A percentile compares a stretch with the other conserved stretches of the same genome.
These are phyloP conservation scores for Martes martes DNA, from an alignment of 2,113 vertebrate species.

Conservation along the genomic window DNA sequence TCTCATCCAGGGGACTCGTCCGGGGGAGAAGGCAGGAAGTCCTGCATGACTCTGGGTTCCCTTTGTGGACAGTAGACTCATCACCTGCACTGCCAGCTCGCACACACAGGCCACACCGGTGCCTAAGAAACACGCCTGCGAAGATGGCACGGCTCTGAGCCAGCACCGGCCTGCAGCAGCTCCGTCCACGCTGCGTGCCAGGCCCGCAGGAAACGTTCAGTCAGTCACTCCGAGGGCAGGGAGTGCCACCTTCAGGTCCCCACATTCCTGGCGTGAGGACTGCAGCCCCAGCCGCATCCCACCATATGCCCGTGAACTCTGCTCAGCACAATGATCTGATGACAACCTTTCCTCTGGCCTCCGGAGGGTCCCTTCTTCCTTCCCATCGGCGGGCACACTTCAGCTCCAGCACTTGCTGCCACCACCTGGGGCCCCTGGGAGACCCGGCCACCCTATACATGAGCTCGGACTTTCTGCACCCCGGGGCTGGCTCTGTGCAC, in stretches of 20 bases:
- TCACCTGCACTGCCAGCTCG: no score
- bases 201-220: neutral
- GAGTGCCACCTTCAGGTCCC: no score
- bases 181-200: rapidly evolving
- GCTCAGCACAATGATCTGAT: neutral
- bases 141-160: neutral
- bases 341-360: no score
- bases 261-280: neutral
- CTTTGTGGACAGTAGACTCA: neutral
- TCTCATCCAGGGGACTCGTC: neutral
- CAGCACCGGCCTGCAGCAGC: neutral
- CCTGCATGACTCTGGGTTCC: rapidly evolving
- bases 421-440: rapidly evolving
- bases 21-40: neutral
- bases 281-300: neutral
- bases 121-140: neutral
- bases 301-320: rapidly evolving
- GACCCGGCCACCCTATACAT: rapidly evolving
- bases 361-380: neutral
- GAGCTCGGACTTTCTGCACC: neutral
- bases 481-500: neutral
- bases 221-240: rapidly evolving
- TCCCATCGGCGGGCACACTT: neutral
- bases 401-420: neutral
- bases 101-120: neutral